Evolutionary conservation across 1,140 invertebrate species (phyloP).

Genomic region (Drosophila bocqueti): DNA sequence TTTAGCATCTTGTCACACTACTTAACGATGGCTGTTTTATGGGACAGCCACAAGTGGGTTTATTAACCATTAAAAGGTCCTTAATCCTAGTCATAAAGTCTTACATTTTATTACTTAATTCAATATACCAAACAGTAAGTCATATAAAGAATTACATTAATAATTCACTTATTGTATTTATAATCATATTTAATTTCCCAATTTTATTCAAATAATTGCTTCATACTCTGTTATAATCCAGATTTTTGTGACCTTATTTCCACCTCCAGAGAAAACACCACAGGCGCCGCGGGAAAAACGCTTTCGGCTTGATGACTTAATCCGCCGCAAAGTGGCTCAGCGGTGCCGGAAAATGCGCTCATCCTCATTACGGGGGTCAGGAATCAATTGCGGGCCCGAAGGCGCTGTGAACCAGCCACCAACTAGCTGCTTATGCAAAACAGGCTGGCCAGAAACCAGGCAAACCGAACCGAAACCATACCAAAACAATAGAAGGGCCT

Average conservation of each 20-base stretch:
- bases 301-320: constrained; percentile 48
- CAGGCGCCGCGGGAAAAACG: constrained; percentile 19
- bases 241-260: constrained; percentile 15
- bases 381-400: constrained; percentile 51
- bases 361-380: constrained; percentile 60
- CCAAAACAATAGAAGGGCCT: constrained; percentile 9
- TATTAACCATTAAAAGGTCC: not conserved
- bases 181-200: too few relatives aligned
- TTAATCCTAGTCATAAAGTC: constrained; percentile 9
- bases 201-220: not conserved
- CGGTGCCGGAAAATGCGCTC: constrained; percentile 38
- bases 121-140: not conserved
- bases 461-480: constrained; percentile 14
- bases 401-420: constrained; percentile 25
- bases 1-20: constrained; percentile 20
- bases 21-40: constrained; percentile 32
- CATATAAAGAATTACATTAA: not conserved
- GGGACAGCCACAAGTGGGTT: constrained; percentile 7
- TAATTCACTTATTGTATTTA: too few relatives aligned
- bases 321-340: constrained; percentile 49
- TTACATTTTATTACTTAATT: not conserved
- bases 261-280: constrained; percentile 40
- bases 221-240: not conserved
- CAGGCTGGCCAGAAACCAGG: constrained; percentile 1
- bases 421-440: constrained; percentile 54